Conservation (phyloP, 1,140 invertebrate species). For the Scaptomyza graminum region DNA sequence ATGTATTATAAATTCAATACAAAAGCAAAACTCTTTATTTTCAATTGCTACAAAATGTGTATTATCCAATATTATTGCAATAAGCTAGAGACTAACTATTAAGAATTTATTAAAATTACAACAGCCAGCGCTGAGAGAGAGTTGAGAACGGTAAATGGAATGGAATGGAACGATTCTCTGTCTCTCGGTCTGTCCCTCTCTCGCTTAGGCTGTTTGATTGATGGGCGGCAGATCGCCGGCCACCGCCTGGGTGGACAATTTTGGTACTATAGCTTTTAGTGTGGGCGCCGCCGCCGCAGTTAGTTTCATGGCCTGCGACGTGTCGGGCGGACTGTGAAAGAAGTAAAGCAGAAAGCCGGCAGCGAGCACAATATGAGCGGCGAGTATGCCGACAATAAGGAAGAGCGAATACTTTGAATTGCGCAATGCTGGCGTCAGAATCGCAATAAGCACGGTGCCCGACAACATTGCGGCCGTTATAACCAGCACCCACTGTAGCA, state of each 20-base stretch:
- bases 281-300: neutral
- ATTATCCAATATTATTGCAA: too few relatives aligned
- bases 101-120: conserved; percentile 20
- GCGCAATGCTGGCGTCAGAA: conserved; percentile 91
- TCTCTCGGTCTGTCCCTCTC: neutral
- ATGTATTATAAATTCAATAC: too few relatives aligned
- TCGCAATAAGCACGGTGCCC: conserved; percentile 92
- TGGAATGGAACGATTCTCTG: conserved; percentile 39
- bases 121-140: neutral
- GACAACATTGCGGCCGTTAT: conserved; percentile 91
- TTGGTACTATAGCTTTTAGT: conserved; percentile 18
- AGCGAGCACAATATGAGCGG: conserved; percentile 92
- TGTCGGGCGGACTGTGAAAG: conserved; percentile 84
- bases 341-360: conserved; percentile 93
- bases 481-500: conserved; percentile 95
- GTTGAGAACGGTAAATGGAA: too few relatives aligned
- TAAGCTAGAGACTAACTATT: too few relatives aligned
- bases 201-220: conserved; percentile 39
- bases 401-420: conserved; percentile 88
- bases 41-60: too few relatives aligned
- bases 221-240: conserved; percentile 10
- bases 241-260: conserved; percentile 26
- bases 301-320: neutral
- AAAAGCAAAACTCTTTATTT: too few relatives aligned
- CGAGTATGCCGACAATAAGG: conserved; percentile 88